These are phyloP conservation scores for Caenorhabditis imperialis DNA, from an alignment of 2,888 invertebrate species.

Conservation along the genomic window DNA sequence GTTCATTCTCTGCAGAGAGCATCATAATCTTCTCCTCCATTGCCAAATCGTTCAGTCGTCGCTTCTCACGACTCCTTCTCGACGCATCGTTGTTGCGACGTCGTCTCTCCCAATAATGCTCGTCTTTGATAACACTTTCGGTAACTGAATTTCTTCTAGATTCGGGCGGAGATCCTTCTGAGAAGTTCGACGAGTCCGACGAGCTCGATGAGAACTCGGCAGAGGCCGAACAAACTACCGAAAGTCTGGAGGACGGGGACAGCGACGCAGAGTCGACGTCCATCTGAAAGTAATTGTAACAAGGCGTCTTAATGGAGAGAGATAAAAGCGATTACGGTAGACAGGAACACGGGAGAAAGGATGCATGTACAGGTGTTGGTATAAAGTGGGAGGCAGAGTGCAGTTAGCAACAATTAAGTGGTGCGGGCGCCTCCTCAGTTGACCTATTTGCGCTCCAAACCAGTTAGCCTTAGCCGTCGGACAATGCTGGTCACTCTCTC, in stretches of 20 bases:
- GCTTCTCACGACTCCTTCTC: constrained; percentile 80
- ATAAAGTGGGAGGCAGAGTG: constrained; percentile 29
- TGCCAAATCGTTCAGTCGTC: constrained; percentile 95
- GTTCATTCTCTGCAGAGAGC: constrained; percentile 94
- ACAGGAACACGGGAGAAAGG: background rate
- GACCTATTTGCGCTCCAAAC: constrained; percentile 54
- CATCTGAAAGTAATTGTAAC: constrained; percentile 47
- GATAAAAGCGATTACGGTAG: background rate
- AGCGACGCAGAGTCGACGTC: constrained; percentile 64
- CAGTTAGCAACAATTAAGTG: constrained; percentile 53
- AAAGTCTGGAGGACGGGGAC: constrained; percentile 63
- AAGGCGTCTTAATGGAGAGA: background rate
- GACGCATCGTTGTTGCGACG: constrained; percentile 65
- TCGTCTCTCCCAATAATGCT: constrained; percentile 83
- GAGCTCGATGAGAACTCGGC: constrained; percentile 67
- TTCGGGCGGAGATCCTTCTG: constrained; percentile 66
- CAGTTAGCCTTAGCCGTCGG: constrained; percentile 52
- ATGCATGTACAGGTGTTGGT: constrained; percentile 29
- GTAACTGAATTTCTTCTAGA: constrained; percentile 64
- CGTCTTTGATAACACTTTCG: constrained; percentile 63
- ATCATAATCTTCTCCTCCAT: constrained; percentile 93
- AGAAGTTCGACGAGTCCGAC: constrained; percentile 65
- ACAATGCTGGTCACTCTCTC: constrained; percentile 34
- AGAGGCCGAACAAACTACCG: constrained; percentile 66
- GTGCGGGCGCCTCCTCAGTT: constrained; percentile 47